phyloP scores from a whole-genome alignment of 2,888 invertebrate species.

The Belgica antarctica region DNA sequence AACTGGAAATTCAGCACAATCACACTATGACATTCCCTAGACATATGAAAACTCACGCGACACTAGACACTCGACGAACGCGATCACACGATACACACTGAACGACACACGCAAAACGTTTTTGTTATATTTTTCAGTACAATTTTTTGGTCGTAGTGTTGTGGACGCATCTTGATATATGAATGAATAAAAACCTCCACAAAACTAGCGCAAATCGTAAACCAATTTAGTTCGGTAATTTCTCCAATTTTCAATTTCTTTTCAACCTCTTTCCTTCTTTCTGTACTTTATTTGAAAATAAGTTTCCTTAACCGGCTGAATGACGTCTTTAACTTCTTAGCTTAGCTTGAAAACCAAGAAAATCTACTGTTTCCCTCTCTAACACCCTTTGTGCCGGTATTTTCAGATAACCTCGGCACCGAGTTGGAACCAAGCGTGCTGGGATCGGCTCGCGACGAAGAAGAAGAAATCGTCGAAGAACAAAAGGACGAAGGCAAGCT shows the following conservation, averaged over 20 bases:
- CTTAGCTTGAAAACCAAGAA: background rate
- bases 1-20: constrained; percentile 29
- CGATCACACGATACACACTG: constrained; percentile 5
- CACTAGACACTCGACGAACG: no score
- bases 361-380: background rate
- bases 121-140: constrained; percentile 35
- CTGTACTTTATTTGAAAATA: background rate
- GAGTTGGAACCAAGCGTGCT: background rate
- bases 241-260: constrained; percentile 38
- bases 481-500: constrained; percentile 67
- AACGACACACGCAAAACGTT: background rate
- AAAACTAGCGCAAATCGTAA: constrained; percentile 17
- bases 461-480: constrained; percentile 60
- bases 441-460: constrained; percentile 57
- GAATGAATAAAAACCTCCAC: constrained; percentile 17
- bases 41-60: constrained; percentile 20
- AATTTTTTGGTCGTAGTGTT: constrained; percentile 41
- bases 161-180: constrained; percentile 37
- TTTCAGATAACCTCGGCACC: background rate
- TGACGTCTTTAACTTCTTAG: constrained; percentile 17
- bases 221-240: constrained; percentile 41
- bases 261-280: constrained; percentile 15
- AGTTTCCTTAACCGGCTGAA: constrained; percentile 23
- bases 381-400: background rate
- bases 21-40: constrained; percentile 17